Evolutionary conservation across 2,797 vertebrate species (phyloP).

Genomic region (Xiphophorus birchmanni): DNA sequence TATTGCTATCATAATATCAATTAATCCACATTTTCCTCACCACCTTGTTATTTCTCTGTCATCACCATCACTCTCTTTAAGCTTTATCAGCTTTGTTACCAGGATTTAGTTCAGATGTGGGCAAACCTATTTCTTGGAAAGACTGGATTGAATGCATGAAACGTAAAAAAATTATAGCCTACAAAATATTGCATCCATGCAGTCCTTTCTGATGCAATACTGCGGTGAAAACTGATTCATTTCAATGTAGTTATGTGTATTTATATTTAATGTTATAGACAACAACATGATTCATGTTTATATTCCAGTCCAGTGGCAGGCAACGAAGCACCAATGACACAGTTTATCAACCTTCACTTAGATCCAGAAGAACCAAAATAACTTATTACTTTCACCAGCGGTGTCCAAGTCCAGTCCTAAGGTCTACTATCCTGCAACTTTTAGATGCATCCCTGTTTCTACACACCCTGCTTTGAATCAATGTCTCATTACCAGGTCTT

Average conservation of each 20-base stretch:
- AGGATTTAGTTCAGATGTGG: not conserved
- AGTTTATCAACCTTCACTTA: not conserved
- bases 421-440: too few species aligned
- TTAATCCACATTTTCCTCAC: not conserved
- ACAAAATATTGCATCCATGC: not conserved
- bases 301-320: not conserved
- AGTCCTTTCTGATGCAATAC: not conserved
- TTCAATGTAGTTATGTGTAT: not conserved
- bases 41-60: not conserved
- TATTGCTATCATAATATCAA: not conserved
- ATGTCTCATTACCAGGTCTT: not conserved
- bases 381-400: not conserved
- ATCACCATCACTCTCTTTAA: not conserved
- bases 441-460: too few species aligned
- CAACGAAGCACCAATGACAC: not conserved
- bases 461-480: not conserved
- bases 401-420: too few species aligned
- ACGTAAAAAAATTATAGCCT: not conserved
- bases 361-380: not conserved
- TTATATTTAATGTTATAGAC: not conserved
- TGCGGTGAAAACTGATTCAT: not conserved
- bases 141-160: not conserved
- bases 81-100: not conserved
- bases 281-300: not conserved
- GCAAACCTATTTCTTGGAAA: not conserved